Conservation (phyloP, 2,888 invertebrate species). For the Gortyna flavago region DNA sequence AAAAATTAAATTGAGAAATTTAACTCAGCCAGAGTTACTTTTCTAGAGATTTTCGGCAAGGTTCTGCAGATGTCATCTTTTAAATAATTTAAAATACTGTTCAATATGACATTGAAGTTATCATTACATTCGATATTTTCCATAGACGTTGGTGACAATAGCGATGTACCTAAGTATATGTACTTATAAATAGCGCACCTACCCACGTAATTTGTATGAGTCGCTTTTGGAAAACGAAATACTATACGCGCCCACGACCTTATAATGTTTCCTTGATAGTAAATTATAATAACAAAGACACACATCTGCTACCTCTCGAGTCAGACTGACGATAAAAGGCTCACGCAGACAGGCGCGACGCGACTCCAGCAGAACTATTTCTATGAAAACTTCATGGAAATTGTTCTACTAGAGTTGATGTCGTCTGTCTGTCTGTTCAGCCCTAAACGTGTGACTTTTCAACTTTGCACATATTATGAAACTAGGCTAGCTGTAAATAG, state of each 20-base stretch:
- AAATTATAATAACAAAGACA: background rate
- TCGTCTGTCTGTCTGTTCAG: too few species aligned
- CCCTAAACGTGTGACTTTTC: background rate
- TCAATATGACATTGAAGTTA: background rate
- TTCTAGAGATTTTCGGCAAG: background rate
- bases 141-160: constrained; percentile 20
- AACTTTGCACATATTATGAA: background rate
- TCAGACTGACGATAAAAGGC: background rate
- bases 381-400: too few species aligned
- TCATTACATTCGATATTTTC: background rate
- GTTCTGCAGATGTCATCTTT: background rate
- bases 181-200: constrained; percentile 17
- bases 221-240: constrained; percentile 44
- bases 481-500: too few species aligned
- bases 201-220: constrained; percentile 31
- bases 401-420: too few species aligned
- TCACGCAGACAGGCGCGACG: too few species aligned
- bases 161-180: background rate
- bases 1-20: background rate
- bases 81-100: background rate
- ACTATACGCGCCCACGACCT: constrained; percentile 18
- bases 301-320: background rate
- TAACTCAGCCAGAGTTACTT: background rate
- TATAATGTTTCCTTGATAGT: constrained; percentile 24
- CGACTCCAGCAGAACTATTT: too few species aligned